phyloP scores from a whole-genome alignment of 2,888 invertebrate species.

The Deroplatys truncata region DNA sequence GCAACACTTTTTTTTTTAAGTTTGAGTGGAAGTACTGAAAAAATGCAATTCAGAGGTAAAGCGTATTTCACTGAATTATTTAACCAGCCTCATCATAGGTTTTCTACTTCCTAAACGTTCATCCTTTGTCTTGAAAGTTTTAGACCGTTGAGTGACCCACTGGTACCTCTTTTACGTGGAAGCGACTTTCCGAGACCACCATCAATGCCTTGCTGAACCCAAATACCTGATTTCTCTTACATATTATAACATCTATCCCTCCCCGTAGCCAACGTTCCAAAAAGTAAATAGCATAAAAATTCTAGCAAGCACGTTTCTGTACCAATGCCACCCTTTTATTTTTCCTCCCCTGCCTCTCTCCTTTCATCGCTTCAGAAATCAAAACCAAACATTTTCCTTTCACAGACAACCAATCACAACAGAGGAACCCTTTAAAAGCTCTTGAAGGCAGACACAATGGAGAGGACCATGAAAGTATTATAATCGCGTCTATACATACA shows the following conservation, averaged over 20 bases:
- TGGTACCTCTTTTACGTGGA: neutral
- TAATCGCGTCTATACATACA: neutral
- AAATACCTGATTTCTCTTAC: slow-evolving; percentile 12
- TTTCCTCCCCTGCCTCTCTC: neutral
- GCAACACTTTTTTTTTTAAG: too few species aligned
- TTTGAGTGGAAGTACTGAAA: too few species aligned
- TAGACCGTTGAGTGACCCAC: neutral
- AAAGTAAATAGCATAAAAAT: slow-evolving; percentile 23
- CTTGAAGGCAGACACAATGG: slow-evolving; percentile 14
- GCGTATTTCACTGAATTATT: too few species aligned
- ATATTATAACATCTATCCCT: slow-evolving; percentile 6
- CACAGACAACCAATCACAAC: slow-evolving; percentile 17
- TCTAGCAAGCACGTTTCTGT: slow-evolving; percentile 19
- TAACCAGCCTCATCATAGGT: too few species aligned
- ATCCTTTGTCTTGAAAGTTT: neutral
- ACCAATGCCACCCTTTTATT: slow-evolving; percentile 8
- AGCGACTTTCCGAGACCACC: neutral
- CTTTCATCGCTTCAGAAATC: slow-evolving; percentile 18
- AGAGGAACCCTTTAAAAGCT: slow-evolving; percentile 2
- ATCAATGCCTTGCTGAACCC: slow-evolving; percentile 3
- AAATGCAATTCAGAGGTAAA: too few species aligned
- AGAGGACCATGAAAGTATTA: neutral
- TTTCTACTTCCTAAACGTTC: too few species aligned
- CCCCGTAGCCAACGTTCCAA: neutral
- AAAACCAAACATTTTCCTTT: slow-evolving; percentile 6